These are phyloP conservation scores for Reinhardtius hippoglossoides DNA, from an alignment of 2,113 vertebrate species.

Conservation along the genomic window DNA sequence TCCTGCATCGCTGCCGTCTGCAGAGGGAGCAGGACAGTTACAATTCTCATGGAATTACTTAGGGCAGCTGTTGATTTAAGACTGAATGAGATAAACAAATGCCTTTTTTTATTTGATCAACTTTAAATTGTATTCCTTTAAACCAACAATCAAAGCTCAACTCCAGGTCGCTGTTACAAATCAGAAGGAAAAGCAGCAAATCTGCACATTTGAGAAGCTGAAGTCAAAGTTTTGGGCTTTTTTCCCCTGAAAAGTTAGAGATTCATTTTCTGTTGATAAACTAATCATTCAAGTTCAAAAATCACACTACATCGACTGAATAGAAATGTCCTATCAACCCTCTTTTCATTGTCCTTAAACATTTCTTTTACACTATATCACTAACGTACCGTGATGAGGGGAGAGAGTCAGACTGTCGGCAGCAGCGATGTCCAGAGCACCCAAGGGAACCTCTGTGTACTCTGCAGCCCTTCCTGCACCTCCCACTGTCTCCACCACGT, in stretches of 20 bases:
- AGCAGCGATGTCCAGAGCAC: slow-evolving; percentile 88
- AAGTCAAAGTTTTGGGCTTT: too few relatives aligned
- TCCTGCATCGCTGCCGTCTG: slow-evolving; percentile 88
- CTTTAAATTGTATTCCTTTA: not conserved
- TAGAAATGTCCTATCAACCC: not conserved
- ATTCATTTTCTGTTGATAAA: too few relatives aligned
- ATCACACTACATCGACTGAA: too few relatives aligned
- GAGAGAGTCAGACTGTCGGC: slow-evolving; percentile 88
- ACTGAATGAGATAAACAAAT: not conserved
- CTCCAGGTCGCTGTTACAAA: too few relatives aligned
- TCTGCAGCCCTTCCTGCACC: slow-evolving; percentile 75
- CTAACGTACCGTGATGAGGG: slow-evolving; percentile 84
- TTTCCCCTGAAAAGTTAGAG: too few relatives aligned
- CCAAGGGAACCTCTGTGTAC: slow-evolving; percentile 92
- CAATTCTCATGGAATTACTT: too few relatives aligned
- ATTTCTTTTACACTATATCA: not conserved
- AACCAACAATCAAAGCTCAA: not conserved
- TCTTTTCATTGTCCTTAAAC: too few relatives aligned
- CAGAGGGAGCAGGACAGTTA: not conserved
- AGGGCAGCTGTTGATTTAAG: not conserved
- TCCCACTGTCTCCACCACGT: slow-evolving; percentile 55
- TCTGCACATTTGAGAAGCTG: too few relatives aligned
- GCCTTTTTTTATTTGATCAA: too few relatives aligned
- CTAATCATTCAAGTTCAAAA: too few relatives aligned
- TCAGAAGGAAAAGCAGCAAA: too few relatives aligned